A percentile compares a stretch with the other conserved stretches of the same genome.
Evolutionary conservation across 2,888 invertebrate species (phyloP).

Genomic region (Scaptomyza parva): DNA sequence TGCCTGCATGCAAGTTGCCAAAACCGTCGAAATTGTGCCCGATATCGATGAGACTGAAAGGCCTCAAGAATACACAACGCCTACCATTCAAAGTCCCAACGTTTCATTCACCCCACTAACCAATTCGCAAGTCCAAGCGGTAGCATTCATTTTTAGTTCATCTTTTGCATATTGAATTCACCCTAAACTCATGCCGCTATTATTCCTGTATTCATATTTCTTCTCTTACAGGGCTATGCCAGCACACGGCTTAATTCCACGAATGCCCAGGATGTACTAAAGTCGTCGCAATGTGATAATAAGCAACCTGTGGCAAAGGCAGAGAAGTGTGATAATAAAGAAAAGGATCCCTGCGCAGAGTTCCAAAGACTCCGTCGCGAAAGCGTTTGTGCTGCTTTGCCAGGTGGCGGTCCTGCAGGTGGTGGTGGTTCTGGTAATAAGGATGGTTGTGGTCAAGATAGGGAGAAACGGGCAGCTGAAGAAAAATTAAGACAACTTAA

Average conservation of each 20-base stretch:
- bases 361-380: conserved; percentile 50
- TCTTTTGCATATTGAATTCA: conserved; percentile 4
- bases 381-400: not conserved
- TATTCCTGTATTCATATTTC: not conserved
- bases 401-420: conserved; percentile 1
- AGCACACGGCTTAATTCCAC: conserved; percentile 36
- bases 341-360: conserved; percentile 57
- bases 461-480: conserved; percentile 23
- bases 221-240: conserved; percentile 40
- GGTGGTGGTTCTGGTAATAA: conserved; percentile 7
- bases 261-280: conserved; percentile 61
- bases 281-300: conserved; percentile 59
- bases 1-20: conserved; percentile 61
- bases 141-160: conserved; percentile 25
- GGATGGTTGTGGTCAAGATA: not conserved
- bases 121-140: conserved; percentile 53
- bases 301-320: conserved; percentile 13
- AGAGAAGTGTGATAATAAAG: conserved; percentile 17
- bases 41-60: conserved; percentile 31
- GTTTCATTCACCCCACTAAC: conserved; percentile 8
- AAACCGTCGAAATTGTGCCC: conserved; percentile 37
- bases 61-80: not conserved
- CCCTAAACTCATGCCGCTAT: not conserved
- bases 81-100: conserved; percentile 3
- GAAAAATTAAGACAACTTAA: conserved; percentile 34